Base-by-base conservation (phyloP, 1,140 invertebrate species). In the Cepaea nemoralis region DNA sequence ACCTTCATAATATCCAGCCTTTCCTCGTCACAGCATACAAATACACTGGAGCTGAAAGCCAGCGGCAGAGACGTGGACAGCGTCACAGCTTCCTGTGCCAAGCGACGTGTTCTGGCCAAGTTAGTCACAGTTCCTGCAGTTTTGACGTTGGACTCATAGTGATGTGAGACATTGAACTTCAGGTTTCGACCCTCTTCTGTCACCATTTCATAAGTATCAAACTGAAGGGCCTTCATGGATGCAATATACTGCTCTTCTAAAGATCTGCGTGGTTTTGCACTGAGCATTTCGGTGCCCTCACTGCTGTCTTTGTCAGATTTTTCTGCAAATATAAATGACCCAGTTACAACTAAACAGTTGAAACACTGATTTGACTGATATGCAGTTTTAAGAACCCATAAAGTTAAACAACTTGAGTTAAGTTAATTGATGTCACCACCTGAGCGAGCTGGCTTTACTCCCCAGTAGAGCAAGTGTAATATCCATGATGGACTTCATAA, bases 1-100 rank as follows among this genome's bases (percentile, higher is more conserved):
- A 96, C 96, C 94, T 97, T 99, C 97, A 98, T 99, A 80, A 98
- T 94, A 91, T 98, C 97, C 69, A 98, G 93, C 85, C 97, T 93
- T 90, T 98, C 97, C 77, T 96, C 95, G 92, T 98, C 97, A 92
- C 97, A 98, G 83, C 97, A 94, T 74, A 99, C 97, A 93, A 99
- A 99, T 69, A 99, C 97, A 84, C 96, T 96, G 88, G 96, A 98
- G 89, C 96, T 97, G 86, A 95, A 97, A 33, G 97, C 98, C 31
- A 99, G 93, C 76, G 98, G 97, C 83, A 99, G 93, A 74, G 96
- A 96, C 76, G 96, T 97, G 69, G 96, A 97, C n/a, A 99, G 93
- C 19, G 97, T 98, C 39, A 98, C 97, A 78, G 97, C 95, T 92
- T 99, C 98, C 92, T 99, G 97, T 37, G 97, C 97, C 27, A 99